Conservation (phyloP, 2,113 vertebrate genomes). For the Grus americana region DNA sequence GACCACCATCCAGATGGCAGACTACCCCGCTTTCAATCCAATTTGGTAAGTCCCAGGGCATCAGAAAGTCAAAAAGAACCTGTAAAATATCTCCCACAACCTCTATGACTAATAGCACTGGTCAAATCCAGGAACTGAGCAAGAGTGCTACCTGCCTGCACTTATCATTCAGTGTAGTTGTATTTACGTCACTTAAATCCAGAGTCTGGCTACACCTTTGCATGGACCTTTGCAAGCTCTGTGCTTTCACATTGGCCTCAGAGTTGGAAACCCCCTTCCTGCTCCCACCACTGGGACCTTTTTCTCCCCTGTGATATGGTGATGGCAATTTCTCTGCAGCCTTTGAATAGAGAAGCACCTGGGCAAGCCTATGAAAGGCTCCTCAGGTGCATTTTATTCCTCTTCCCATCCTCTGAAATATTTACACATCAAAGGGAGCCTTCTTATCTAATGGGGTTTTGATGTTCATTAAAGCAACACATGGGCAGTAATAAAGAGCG, state of each 20-base stretch:
- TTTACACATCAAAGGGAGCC: not conserved
- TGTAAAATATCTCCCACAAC: not conserved
- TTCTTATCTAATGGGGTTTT: not conserved
- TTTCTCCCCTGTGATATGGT: accelerated
- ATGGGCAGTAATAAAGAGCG: not conserved
- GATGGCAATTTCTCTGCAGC: not conserved
- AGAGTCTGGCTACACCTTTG: not conserved
- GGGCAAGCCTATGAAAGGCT: not conserved
- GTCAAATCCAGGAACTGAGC: not conserved
- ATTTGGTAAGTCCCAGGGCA: not conserved
- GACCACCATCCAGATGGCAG: not conserved
- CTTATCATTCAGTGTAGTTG: not conserved
- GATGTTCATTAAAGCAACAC: not conserved
- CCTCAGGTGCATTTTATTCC: not conserved
- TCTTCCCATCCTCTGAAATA: not conserved
- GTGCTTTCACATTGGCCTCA: not conserved
- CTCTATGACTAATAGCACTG: not conserved
- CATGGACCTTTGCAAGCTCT: not conserved
- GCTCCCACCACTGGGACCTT: not conserved
- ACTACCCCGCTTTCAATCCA: not conserved
- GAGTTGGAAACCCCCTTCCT: not conserved
- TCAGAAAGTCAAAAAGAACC: not conserved
- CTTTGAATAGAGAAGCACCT: not conserved
- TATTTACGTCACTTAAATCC: not conserved
- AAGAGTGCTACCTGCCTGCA: not conserved